Conservation (phyloP, 2,113 vertebrate genomes). For the Barbus barbus region DNA sequence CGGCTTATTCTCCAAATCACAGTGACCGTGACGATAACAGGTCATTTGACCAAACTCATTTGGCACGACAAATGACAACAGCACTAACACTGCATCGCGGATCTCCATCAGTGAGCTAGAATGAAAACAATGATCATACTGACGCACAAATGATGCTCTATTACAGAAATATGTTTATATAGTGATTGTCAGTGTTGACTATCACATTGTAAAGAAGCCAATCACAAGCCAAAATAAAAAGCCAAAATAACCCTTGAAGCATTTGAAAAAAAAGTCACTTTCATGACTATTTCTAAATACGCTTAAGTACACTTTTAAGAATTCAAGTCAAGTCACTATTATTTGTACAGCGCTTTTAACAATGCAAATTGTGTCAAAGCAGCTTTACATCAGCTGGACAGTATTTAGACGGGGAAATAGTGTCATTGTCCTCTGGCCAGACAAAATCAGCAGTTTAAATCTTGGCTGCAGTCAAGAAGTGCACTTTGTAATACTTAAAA, state of each 20-base stretch:
- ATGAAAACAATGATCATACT: slow-evolving; percentile 10
- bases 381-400: too few species aligned
- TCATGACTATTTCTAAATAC: neutral
- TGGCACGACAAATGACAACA: neutral
- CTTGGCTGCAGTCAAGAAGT: too few species aligned
- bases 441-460: too few species aligned
- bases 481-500: neutral
- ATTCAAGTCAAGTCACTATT: too few species aligned
- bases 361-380: too few species aligned
- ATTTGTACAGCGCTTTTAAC: too few species aligned
- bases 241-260: neutral
- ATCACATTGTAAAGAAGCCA: neutral
- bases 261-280: neutral
- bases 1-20: slow-evolving; percentile 3
- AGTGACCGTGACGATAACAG: neutral
- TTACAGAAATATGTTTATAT: neutral
- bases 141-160: neutral
- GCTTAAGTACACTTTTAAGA: neutral
- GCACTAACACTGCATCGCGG: neutral
- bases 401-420: too few species aligned
- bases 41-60: too few species aligned
- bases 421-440: too few species aligned
- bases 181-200: neutral
- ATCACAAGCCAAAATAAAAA: neutral
- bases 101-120: neutral